Conservation (phyloP, 2,888 invertebrate species). For the Drosophila lacicola region DNA sequence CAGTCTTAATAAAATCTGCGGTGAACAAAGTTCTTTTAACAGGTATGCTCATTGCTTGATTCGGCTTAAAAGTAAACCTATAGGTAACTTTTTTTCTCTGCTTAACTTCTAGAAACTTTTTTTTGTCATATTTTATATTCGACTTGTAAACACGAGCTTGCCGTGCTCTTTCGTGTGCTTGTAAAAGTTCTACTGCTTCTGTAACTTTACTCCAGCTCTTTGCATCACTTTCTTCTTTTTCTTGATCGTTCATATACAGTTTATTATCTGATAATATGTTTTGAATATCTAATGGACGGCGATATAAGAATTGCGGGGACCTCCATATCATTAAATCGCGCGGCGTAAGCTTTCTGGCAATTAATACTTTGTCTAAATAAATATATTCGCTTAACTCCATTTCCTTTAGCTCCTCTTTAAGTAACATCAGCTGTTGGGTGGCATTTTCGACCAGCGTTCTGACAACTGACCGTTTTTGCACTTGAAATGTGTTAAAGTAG, state of each 20-base stretch:
- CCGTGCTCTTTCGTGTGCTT: constrained; percentile 86
- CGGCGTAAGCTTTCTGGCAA: constrained; percentile 88
- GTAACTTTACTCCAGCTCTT: constrained; percentile 64
- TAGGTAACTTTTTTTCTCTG: constrained; percentile 65
- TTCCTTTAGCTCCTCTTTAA: constrained; percentile 86
- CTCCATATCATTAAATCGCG: constrained; percentile 87
- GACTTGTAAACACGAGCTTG: constrained; percentile 68
- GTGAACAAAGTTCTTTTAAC: constrained; percentile 80
- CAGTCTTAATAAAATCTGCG: constrained; percentile 71
- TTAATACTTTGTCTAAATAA: constrained; percentile 89
- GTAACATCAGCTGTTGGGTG: constrained; percentile 85
- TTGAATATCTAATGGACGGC: constrained; percentile 81
- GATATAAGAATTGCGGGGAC: constrained; percentile 81
- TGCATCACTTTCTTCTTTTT: constrained; percentile 46
- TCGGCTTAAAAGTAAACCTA: constrained; percentile 77
- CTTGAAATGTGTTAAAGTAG: constrained; percentile 83
- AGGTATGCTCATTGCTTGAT: constrained; percentile 79
- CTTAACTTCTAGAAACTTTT: constrained; percentile 54
- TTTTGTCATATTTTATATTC: constrained; percentile 65
- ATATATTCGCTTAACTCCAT: constrained; percentile 87
- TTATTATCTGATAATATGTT: constrained; percentile 71
- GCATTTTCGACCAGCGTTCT: constrained; percentile 74
- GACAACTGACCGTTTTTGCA: constrained; percentile 82
- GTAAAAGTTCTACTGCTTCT: constrained; percentile 83
- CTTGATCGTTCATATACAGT: constrained; percentile 60